phyloP scores from a whole-genome alignment of 2,113 vertebrate species.

The Chaetorhynchus papuensis region DNA sequence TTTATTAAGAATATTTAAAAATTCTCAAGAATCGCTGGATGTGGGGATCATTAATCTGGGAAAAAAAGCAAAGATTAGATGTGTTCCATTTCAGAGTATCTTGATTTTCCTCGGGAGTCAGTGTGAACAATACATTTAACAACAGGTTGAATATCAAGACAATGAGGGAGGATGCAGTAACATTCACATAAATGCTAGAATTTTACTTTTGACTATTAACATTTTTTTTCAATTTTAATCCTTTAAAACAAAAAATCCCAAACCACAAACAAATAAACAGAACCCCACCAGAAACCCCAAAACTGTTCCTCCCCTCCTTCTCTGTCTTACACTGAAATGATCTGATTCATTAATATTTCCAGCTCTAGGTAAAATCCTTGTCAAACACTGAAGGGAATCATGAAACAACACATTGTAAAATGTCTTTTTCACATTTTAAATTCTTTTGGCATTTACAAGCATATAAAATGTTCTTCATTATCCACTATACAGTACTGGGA shows the following conservation, averaged over 20 bases:
- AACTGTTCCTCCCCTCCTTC: background rate
- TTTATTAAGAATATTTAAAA: background rate
- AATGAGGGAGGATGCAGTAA: background rate
- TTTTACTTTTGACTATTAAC: background rate
- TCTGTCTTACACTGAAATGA: background rate
- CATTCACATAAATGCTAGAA: background rate
- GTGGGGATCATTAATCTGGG: background rate
- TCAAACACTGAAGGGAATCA: background rate
- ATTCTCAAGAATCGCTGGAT: background rate
- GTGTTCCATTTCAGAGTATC: background rate
- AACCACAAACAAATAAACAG: background rate
- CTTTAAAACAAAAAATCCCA: background rate
- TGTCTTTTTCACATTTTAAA: background rate
- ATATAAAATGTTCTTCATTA: background rate
- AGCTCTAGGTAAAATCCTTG: background rate
- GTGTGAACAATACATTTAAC: background rate
- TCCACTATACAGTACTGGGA: background rate
- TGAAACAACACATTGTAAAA: background rate
- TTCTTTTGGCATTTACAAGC: background rate
- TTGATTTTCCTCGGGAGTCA: background rate
- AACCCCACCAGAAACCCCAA: background rate
- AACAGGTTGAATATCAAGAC: fast-evolving
- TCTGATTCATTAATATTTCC: background rate
- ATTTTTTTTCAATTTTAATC: background rate
- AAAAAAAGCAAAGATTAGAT: background rate